Evolutionary conservation across 2,888 invertebrate genomes (phyloP).

Genomic region (Nomada ferruginata): DNA sequence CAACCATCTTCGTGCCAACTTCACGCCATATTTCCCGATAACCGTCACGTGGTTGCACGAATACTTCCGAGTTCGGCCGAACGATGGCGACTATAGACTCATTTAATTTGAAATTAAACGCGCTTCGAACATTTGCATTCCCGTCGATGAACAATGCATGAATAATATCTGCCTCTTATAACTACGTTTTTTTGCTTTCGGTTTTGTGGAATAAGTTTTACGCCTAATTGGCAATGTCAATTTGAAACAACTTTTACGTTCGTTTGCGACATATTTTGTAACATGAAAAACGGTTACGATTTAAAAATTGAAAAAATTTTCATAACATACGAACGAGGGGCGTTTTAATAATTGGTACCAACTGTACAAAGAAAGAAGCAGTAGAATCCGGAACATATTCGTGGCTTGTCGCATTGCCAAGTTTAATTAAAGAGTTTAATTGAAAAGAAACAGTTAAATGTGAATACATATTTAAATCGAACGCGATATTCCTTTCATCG

Average conservation of each 20-base stretch:
- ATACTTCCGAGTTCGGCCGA: constrained; percentile 53
- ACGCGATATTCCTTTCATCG: neutral
- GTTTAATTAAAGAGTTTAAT: no score
- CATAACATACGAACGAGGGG: no score
- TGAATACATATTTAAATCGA: neutral
- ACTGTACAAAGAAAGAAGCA: no score
- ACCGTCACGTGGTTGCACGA: constrained; percentile 64
- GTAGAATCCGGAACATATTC: neutral
- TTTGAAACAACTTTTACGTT: no score
- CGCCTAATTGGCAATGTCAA: neutral
- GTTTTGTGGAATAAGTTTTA: neutral
- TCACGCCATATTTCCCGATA: constrained; percentile 75
- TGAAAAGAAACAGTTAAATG: neutral
- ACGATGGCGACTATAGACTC: neutral
- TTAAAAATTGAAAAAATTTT: no score
- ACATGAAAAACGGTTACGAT: no score
- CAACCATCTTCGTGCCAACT: constrained; percentile 73
- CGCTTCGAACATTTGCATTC: constrained; percentile 5
- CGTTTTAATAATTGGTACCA: no score
- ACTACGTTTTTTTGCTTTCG: neutral
- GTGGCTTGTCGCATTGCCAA: neutral
- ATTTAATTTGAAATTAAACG: constrained; percentile 34
- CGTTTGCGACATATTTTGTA: no score
- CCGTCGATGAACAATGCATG: neutral
- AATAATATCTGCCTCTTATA: neutral